These are phyloP conservation scores for Melipona bicolor DNA, from an alignment of 2,888 invertebrate genomes.

Conservation along the genomic window DNA sequence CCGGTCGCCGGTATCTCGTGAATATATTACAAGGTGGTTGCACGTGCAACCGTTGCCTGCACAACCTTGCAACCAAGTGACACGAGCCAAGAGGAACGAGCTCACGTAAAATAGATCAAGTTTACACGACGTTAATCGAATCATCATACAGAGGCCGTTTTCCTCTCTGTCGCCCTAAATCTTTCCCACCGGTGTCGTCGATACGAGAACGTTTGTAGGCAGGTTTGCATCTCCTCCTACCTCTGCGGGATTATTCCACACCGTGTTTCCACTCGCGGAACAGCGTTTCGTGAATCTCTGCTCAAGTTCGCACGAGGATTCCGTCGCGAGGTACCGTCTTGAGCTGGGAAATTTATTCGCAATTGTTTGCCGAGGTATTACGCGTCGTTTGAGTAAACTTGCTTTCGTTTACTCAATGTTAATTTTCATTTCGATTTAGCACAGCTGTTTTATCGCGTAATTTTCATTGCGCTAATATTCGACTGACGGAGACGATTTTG, in stretches of 20 bases:
- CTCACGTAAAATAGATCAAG: conserved; percentile 58
- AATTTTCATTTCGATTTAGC: not conserved
- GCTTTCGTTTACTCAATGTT: not conserved
- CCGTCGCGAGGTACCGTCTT: not conserved
- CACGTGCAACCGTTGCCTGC: conserved; percentile 21
- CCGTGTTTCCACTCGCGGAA: not conserved
- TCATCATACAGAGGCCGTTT: conserved; percentile 49
- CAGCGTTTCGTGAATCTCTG: conserved; percentile 9
- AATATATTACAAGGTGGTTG: conserved; percentile 36
- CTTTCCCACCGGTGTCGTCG: not conserved
- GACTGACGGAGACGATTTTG: not conserved
- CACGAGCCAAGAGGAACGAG: not conserved
- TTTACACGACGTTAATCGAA: conserved; percentile 64
- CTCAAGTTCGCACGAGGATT: conserved; percentile 12
- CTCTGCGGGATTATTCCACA: not conserved
- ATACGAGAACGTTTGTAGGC: conserved; percentile 13
- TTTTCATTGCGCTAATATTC: not conserved
- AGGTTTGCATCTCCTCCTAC: not conserved
- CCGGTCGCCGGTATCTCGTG: conserved; percentile 14
- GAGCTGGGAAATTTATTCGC: conserved; percentile 9
- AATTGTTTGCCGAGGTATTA: conserved; percentile 21
- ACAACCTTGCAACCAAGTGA: conserved; percentile 17
- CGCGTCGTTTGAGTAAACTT: not conserved
- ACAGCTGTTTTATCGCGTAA: not conserved
- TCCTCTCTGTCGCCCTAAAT: not conserved